Percentiles rank a stretch among this genome's conserved stretches.
Conservation (phyloP, 2,888 invertebrate genomes). For the Panopea generosa region DNA sequence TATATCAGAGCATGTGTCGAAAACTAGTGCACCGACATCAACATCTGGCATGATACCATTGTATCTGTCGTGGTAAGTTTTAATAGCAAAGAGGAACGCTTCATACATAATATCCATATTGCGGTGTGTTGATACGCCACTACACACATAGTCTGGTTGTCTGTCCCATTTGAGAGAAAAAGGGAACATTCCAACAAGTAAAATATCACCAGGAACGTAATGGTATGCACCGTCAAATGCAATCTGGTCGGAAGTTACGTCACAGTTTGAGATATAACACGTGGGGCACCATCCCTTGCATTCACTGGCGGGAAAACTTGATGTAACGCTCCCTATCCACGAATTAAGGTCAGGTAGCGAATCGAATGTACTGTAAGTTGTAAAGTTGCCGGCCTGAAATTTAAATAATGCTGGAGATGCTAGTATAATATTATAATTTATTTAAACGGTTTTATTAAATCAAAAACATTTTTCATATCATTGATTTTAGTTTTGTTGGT, state of each 20-base stretch:
- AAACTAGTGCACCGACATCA: conserved; percentile 65
- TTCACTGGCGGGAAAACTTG: conserved; percentile 34
- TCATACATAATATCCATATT: conserved; percentile 63
- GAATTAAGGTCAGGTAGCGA: too few species aligned
- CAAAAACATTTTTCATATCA: too few species aligned
- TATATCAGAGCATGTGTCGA: conserved; percentile 73
- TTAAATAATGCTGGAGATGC: too few species aligned
- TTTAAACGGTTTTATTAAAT: too few species aligned
- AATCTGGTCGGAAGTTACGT: conserved; percentile 11
- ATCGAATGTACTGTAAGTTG: too few species aligned
- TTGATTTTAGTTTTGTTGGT: too few species aligned
- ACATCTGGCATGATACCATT: conserved; percentile 65
- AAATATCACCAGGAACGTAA: conserved; percentile 70
- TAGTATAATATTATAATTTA: too few species aligned
- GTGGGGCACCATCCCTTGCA: conserved; percentile 72
- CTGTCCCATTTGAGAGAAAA: conserved; percentile 54
- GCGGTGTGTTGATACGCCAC: conserved; percentile 33
- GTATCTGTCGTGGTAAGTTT: conserved; percentile 64
- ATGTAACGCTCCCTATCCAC: too few species aligned
- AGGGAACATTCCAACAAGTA: conserved; percentile 73
- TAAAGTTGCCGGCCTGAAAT: too few species aligned
- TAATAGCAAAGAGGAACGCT: conserved; percentile 73
- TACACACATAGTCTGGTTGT: conserved; percentile 53
- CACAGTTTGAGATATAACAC: conserved; percentile 54
- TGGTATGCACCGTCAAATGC: conserved; percentile 27